These are phyloP conservation scores for Cochlearius cochlearius DNA, from an alignment of 2,113 vertebrate genomes.

Conservation along the genomic window DNA sequence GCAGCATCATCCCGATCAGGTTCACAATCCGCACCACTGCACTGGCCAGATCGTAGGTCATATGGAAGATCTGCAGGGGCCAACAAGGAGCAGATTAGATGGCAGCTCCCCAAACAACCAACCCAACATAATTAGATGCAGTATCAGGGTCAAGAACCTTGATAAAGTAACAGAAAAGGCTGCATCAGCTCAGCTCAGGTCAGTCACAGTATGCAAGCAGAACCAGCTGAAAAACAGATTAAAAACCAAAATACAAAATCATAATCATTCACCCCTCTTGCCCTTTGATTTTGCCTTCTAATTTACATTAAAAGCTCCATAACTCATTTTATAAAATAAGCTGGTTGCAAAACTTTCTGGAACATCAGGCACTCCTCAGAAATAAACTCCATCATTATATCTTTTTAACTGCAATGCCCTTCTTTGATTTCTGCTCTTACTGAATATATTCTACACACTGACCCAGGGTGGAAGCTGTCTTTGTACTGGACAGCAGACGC, in stretches of 20 bases:
- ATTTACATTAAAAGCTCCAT: neutral
- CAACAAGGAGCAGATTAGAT: neutral
- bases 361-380: neutral
- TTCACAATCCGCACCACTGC: conserved; percentile 95
- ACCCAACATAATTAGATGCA: neutral
- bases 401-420: conserved; percentile 4
- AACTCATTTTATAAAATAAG: neutral
- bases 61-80: conserved; percentile 93
- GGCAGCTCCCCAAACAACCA: neutral
- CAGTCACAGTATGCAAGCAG: neutral
- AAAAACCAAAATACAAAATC: neutral
- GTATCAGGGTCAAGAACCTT: neutral
- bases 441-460: neutral
- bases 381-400: neutral
- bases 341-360: neutral
- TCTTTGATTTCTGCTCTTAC: neutral
- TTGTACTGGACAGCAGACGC: neutral
- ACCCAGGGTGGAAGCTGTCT: neutral
- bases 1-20: conserved; percentile 97
- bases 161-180: neutral
- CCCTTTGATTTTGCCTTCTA: neutral
- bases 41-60: conserved; percentile 98
- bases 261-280: neutral
- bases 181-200: neutral
- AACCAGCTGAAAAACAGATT: neutral